Evolutionary conservation across 2,888 invertebrate genomes (phyloP), one percentile per base, ranked within the genome.

Genomic region (Conchocele bisecta): DNA sequence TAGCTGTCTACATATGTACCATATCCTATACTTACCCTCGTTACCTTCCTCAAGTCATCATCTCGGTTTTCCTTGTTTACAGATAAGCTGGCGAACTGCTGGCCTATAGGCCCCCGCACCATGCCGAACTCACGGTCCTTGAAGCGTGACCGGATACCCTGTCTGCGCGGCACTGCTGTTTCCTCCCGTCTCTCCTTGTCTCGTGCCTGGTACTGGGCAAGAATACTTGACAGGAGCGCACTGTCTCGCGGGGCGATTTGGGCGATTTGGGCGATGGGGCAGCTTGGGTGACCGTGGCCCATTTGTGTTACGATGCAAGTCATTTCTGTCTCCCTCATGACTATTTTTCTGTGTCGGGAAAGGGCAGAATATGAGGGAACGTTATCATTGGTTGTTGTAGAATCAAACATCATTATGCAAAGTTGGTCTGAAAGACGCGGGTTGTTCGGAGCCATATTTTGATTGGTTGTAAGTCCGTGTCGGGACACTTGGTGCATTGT

Each of bases 1-100:
- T n/a, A n/a, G n/a, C n/a, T n/a, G n/a, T n/a, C n/a, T n/a, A n/a
- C n/a, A n/a, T n/a, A n/a, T n/a, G n/a, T n/a, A n/a, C n/a, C n/a
- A n/a, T n/a, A n/a, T n/a, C n/a, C n/a, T n/a, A n/a, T n/a, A n/a
- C 48, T 39, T 64, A 86, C 86, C 83, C 82, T 85, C 63, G 83
- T 83, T 39, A 86, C 61, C 44, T 82, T 83, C 53, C 70, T 66
- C 48, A 75, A 75, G 15, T 72, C 68, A 15, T 70, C 68, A 69
- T 76, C 82, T 53, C 54, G 74, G 22, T 54, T 63, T 22, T 83
- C 79, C 41, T 66, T 75, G 58, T 71, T 72, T 22, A 75, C 42
- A 22, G 60, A n/a, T n/a, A 70, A 73, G 13, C 67, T 39, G 22
- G 69, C 70, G 51, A 61, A 69, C 66, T 67, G 59, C 50, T 70